Conservation (phyloP, 2,888 invertebrate species). For the Troilus luridus region DNA sequence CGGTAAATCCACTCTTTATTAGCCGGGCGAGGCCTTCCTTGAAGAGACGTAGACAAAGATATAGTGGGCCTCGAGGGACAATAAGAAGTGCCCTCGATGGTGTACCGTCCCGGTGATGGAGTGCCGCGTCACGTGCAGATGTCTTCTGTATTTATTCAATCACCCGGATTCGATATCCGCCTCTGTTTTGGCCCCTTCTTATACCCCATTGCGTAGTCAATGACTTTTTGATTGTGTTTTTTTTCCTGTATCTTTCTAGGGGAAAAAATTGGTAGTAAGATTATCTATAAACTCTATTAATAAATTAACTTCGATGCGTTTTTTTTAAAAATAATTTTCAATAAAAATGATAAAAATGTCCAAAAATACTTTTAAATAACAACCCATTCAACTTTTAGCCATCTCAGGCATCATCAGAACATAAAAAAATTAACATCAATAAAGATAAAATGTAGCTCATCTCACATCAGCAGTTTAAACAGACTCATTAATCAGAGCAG, state of each 20-base stretch:
- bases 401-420: too few relatives aligned
- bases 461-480: too few relatives aligned
- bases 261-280: too few relatives aligned
- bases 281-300: too few relatives aligned
- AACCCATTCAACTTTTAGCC: too few relatives aligned
- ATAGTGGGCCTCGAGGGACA: background rate
- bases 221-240: background rate
- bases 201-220: background rate
- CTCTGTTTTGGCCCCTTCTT: background rate
- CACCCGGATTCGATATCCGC: background rate
- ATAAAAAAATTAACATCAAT: too few relatives aligned
- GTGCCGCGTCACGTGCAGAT: constrained; percentile 24
- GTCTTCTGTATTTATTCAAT: background rate
- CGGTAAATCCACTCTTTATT: constrained; percentile 45
- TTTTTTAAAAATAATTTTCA: too few relatives aligned
- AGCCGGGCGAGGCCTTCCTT: background rate
- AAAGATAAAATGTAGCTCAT: too few relatives aligned
- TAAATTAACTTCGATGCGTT: too few relatives aligned
- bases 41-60: constrained; percentile 10
- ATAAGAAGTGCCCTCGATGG: constrained; percentile 17
- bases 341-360: too few relatives aligned
- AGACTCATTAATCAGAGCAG: too few relatives aligned
- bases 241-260: background rate
- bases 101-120: constrained; percentile 15
- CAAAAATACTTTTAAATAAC: too few relatives aligned